These are phyloP conservation scores for Oegoconia quadripuncta DNA, from an alignment of 2,888 invertebrate genomes.

Conservation along the genomic window DNA sequence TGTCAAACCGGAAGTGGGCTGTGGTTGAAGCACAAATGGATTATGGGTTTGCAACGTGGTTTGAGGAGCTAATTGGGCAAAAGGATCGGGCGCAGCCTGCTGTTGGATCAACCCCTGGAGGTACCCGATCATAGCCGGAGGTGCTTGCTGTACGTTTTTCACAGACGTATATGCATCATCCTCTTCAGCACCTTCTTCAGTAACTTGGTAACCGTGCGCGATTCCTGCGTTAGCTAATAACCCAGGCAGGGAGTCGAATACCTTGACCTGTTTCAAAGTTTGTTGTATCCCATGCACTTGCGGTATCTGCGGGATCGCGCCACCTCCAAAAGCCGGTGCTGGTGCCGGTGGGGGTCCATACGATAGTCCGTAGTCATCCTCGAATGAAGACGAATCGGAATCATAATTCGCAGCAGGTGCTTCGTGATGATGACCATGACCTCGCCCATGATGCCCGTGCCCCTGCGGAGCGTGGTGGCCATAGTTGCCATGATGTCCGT, in stretches of 20 bases:
- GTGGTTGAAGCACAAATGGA: slow-evolving; percentile 42
- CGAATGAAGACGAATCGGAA: slow-evolving; percentile 41
- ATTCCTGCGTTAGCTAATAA: slow-evolving; percentile 35
- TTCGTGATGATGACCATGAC: slow-evolving; percentile 48
- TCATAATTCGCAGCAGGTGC: slow-evolving; percentile 40
- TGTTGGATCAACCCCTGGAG: slow-evolving; percentile 44
- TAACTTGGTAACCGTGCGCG: slow-evolving; percentile 60
- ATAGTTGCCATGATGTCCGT: slow-evolving; percentile 30
- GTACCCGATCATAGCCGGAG: slow-evolving; percentile 54
- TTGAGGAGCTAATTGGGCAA: slow-evolving; percentile 42
- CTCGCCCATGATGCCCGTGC: slow-evolving; percentile 20
- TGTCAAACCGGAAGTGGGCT: slow-evolving; percentile 38
- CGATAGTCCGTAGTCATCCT: slow-evolving; percentile 45
- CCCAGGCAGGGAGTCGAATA: slow-evolving; percentile 59
- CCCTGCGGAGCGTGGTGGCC: too few species aligned
- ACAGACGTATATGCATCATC: slow-evolving; percentile 59
- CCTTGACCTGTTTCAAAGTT: slow-evolving; percentile 67
- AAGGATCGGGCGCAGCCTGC: slow-evolving; percentile 41
- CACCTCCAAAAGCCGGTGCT: slow-evolving; percentile 29
- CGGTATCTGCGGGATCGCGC: slow-evolving; percentile 37
- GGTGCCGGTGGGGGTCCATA: slow-evolving; percentile 35
- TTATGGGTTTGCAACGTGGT: slow-evolving; percentile 39
- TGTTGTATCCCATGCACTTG: slow-evolving; percentile 48
- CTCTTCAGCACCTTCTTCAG: slow-evolving; percentile 57
- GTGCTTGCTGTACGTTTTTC: slow-evolving; percentile 50